A percentile compares a stretch with the other conserved stretches of the same genome.
Conservation (phyloP, 2,888 invertebrate species). For the Drosophila paramelanica region DNA sequence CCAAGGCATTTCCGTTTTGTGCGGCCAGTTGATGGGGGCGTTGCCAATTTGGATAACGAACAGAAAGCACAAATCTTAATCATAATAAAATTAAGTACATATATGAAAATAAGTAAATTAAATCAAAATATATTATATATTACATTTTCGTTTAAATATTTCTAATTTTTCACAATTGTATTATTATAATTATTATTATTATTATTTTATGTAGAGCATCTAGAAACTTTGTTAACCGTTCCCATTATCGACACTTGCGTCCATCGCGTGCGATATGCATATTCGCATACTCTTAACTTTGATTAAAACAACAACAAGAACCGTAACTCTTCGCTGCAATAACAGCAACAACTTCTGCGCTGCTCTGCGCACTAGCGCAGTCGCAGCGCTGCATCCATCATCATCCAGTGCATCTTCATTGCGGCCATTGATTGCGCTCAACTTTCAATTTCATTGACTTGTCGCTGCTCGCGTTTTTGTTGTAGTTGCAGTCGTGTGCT, state of each 20-base stretch:
- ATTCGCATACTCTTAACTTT: conserved; percentile 6
- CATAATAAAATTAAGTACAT: not conserved
- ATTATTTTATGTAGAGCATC: conserved; percentile 3
- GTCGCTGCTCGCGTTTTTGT: conserved; percentile 21
- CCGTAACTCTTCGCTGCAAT: conserved; percentile 21
- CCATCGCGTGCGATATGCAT: conserved; percentile 11
- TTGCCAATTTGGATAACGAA: conserved; percentile 1
- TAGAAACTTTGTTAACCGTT: not conserved
- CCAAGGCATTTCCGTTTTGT: conserved; percentile 37
- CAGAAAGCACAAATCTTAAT: not conserved
- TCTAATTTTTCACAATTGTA: too few relatives aligned
- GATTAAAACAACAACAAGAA: conserved; percentile 29
- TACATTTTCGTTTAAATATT: too few relatives aligned
- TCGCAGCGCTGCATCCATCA: conserved; percentile 21
- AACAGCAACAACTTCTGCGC: conserved; percentile 16
- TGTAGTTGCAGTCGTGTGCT: conserved; percentile 21
- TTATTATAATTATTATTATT: not conserved
- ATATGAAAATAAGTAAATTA: too few relatives aligned
- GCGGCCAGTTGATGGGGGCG: conserved; percentile 2
- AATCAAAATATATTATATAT: too few relatives aligned
- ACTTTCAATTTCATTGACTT: conserved; percentile 75
- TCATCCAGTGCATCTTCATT: conserved; percentile 16
- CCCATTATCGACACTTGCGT: not conserved
- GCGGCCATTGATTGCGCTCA: conserved; percentile 51
- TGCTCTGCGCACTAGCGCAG: conserved; percentile 19